These are phyloP conservation scores for Anastatus disparis DNA, from an alignment of 1,140 invertebrate genomes.

Conservation along the genomic window DNA sequence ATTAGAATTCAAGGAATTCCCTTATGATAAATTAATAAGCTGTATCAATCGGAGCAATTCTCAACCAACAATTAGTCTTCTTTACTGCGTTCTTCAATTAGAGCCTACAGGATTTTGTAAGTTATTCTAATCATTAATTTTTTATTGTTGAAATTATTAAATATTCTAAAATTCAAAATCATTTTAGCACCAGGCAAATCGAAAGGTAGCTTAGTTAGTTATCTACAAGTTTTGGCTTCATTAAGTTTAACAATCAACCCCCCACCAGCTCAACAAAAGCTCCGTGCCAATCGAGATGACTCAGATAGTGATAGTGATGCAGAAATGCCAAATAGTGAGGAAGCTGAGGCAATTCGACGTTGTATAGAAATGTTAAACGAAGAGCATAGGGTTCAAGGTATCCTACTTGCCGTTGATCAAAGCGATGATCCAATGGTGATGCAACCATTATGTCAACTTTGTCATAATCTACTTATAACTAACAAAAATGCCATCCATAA, in stretches of 20 bases:
- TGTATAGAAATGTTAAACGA: slow-evolving; percentile 75
- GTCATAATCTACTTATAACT: slow-evolving; percentile 81
- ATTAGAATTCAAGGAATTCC: slow-evolving; percentile 61
- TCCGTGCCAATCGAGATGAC: slow-evolving; percentile 40
- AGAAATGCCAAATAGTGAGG: slow-evolving; percentile 57
- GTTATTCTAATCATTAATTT: slow-evolving; percentile 44
- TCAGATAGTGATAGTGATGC: slow-evolving; percentile 58
- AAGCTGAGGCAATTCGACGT: slow-evolving; percentile 64
- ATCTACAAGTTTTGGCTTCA: slow-evolving; percentile 62
- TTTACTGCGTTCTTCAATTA: slow-evolving; percentile 74
- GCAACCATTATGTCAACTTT: slow-evolving; percentile 78
- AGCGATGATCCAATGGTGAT: slow-evolving; percentile 70
- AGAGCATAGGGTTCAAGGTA: slow-evolving; percentile 71
- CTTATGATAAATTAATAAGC: slow-evolving; percentile 64
- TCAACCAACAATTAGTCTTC: slow-evolving; percentile 62
- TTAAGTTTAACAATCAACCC: slow-evolving; percentile 56
- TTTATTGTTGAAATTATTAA: not conserved
- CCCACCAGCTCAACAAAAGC: not conserved
- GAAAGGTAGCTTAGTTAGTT: slow-evolving; percentile 51
- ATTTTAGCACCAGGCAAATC: slow-evolving; percentile 50
- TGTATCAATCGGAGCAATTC: slow-evolving; percentile 62
- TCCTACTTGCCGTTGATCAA: slow-evolving; percentile 71
- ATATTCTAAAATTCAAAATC: slow-evolving; percentile 7
- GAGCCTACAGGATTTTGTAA: slow-evolving; percentile 75
- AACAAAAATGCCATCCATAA: slow-evolving; percentile 81